phyloP scores from a whole-genome alignment of 2,113 vertebrate species.

The Spheniscus mendiculus region DNA sequence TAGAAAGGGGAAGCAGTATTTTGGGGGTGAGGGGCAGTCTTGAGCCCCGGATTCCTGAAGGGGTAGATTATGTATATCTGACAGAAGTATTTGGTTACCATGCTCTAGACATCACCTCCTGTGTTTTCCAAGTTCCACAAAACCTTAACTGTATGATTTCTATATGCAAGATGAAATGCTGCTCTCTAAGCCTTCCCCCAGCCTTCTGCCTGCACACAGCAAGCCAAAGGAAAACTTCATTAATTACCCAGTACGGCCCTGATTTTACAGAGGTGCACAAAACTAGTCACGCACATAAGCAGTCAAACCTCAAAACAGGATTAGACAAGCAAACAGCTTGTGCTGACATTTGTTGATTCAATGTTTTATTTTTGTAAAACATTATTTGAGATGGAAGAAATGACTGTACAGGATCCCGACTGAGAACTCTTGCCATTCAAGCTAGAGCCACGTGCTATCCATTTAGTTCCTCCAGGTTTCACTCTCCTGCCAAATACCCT shows the following conservation, averaged over 20 bases:
- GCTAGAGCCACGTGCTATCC: neutral
- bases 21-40: neutral
- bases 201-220: neutral
- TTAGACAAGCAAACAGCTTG: conserved; percentile 8
- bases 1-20: neutral
- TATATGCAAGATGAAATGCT: neutral
- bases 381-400: neutral
- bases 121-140: neutral
- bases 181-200: neutral
- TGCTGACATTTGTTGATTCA: neutral
- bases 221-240: neutral
- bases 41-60: neutral
- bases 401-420: neutral
- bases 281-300: neutral
- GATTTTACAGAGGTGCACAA: neutral
- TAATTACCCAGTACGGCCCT: neutral
- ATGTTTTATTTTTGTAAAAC: conserved; percentile 3
- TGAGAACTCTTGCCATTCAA: neutral
- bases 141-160: neutral
- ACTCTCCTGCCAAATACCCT: neutral
- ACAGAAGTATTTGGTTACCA: neutral
- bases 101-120: neutral
- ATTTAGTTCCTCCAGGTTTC: neutral
- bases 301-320: neutral
- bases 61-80: neutral